Percentiles rank a stretch among this genome's conserved stretches.
Conservation (phyloP, 53 echinoderm and acorn worm genomes). For the Paracentrotus lividus region DNA sequence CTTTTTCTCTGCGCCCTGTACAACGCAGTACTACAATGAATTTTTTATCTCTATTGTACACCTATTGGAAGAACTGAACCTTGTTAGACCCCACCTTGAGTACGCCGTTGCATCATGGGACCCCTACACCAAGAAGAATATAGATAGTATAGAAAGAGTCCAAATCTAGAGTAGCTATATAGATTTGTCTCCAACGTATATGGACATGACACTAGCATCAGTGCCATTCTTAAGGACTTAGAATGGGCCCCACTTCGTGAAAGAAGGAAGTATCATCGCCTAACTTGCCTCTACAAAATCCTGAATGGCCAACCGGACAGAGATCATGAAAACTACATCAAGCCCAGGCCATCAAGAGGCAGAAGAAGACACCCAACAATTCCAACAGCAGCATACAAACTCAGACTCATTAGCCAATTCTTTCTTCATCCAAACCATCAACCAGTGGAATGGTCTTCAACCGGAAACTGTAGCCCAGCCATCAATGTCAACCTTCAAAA, state of each 20-base stretch:
- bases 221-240: not conserved
- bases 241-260: too few species aligned
- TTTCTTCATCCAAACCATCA: not conserved
- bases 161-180: slow-evolving; percentile 66
- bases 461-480: not conserved
- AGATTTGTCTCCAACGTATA: slow-evolving; percentile 70
- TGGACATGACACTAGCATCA: slow-evolving; percentile 57
- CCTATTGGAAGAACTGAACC: too few species aligned
- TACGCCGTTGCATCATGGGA: slow-evolving; percentile 68
- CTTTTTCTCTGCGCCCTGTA: too few species aligned
- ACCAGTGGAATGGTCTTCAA: not conserved
- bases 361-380: not conserved
- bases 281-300: too few species aligned
- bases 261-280: too few species aligned
- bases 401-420: not conserved
- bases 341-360: not conserved
- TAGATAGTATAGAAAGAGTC: slow-evolving; percentile 45
- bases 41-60: too few species aligned
- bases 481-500: not conserved
- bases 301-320: too few species aligned
- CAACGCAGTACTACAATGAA: too few species aligned
- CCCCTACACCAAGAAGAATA: slow-evolving; percentile 69
- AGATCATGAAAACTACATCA: too few species aligned
- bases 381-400: not conserved
- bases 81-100: slow-evolving; percentile 72